These are phyloP conservation scores for Andrena cerasifolii DNA, from an alignment of 1,140 invertebrate species.

Conservation along the genomic window DNA sequence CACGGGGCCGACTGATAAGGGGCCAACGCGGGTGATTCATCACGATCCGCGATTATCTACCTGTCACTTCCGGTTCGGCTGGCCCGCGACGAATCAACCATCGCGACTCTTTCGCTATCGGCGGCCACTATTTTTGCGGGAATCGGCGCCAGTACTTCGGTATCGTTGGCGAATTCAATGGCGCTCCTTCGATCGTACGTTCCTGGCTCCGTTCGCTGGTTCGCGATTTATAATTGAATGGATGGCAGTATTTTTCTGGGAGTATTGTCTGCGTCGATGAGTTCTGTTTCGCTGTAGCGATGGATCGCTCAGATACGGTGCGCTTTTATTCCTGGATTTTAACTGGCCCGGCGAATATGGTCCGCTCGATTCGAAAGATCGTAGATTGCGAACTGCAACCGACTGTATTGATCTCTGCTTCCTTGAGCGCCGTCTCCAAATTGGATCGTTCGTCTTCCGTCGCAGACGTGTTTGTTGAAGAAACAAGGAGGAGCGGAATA, in stretches of 20 bases:
- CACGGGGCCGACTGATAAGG: slow-evolving; percentile 54
- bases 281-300: background rate
- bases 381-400: background rate
- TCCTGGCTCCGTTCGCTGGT: background rate
- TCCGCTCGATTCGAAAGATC: slow-evolving; percentile 8
- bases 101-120: slow-evolving; percentile 8
- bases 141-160: background rate
- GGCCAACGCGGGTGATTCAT: slow-evolving; percentile 50
- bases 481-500: too few relatives aligned
- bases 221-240: slow-evolving; percentile 18
- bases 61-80: slow-evolving; percentile 57
- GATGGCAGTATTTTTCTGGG: background rate
- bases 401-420: background rate
- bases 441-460: too few relatives aligned
- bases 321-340: background rate
- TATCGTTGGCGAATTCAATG: slow-evolving; percentile 27
- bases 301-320: background rate
- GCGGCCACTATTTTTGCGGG: background rate
- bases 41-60: slow-evolving; percentile 63
- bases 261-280: too few relatives aligned
- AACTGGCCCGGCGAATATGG: slow-evolving; percentile 11
- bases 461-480: too few relatives aligned
- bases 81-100: slow-evolving; percentile 56
- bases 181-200: background rate
- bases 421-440: background rate